Evolutionary conservation across 2,888 invertebrate species (phyloP).

Genomic region (Sphaerophoria taeniata): DNA sequence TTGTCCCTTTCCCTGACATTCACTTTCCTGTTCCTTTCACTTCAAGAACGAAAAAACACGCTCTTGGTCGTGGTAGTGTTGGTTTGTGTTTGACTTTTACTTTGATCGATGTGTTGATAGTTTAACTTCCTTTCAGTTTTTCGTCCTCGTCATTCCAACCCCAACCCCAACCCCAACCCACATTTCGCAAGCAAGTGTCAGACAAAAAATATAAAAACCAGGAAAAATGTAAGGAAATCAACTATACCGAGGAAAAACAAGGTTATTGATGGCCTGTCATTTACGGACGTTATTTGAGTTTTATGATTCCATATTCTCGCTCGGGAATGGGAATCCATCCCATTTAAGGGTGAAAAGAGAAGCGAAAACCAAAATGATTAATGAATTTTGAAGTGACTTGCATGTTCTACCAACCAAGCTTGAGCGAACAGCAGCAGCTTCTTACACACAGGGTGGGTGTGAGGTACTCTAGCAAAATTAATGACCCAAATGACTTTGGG

Average conservation of each 20-base stretch:
- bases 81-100: constrained; percentile 70
- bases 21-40: not conserved
- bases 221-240: constrained; percentile 61
- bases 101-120: constrained; percentile 75
- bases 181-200: constrained; percentile 2
- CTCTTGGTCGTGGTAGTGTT: constrained; percentile 43
- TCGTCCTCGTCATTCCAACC: constrained; percentile 20
- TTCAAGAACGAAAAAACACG: constrained; percentile 1
- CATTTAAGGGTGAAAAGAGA: constrained; percentile 70
- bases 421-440: constrained; percentile 43
- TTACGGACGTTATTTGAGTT: constrained; percentile 74
- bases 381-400: constrained; percentile 82
- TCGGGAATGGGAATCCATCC: constrained; percentile 57
- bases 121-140: constrained; percentile 64
- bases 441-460: constrained; percentile 21
- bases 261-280: constrained; percentile 74
- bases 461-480: constrained; percentile 68
- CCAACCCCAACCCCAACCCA: not conserved
- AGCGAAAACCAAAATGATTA: constrained; percentile 79
- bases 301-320: constrained; percentile 69
- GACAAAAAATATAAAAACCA: not conserved
- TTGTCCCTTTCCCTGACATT: constrained; percentile 2
- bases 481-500: constrained; percentile 72
- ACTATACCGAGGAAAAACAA: constrained; percentile 50
- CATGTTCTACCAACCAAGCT: constrained; percentile 72